Percentiles rank a stretch among this genome's conserved stretches.
Conservation (phyloP, 2,113 vertebrate species). For the Setophaga petechia region DNA sequence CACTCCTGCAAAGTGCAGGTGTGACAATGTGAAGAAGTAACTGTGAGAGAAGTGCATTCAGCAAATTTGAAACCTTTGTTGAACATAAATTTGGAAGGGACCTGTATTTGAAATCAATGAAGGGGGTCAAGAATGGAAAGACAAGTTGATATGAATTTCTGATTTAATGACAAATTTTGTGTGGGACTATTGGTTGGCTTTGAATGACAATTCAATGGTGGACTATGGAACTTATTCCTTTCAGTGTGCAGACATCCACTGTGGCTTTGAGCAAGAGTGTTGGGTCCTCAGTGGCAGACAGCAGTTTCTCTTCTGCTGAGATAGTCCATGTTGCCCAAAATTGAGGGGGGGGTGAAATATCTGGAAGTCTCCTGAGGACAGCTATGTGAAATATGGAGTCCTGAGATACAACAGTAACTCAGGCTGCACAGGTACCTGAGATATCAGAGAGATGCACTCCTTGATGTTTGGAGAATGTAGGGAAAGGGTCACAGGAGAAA, state of each 20-base stretch:
- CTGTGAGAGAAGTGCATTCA: not conserved
- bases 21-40: not conserved
- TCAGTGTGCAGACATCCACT: not conserved
- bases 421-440: not conserved
- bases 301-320: not conserved
- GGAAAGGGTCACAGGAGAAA: not conserved
- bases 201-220: not conserved
- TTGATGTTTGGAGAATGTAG: not conserved
- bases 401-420: not conserved
- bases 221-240: not conserved
- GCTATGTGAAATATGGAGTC: not conserved
- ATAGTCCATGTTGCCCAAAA: not conserved
- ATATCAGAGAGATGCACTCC: not conserved
- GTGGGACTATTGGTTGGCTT: not conserved
- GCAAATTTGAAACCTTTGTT: not conserved
- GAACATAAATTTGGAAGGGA: not conserved
- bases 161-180: not conserved
- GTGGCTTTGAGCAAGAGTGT: not conserved
- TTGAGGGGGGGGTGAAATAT: fast-evolving
- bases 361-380: not conserved
- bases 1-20: not conserved
- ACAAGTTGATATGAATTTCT: not conserved
- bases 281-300: not conserved
- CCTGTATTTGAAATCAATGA: not conserved
- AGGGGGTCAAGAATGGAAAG: not conserved